A percentile compares a stretch with the other conserved stretches of the same genome.
Conservation (phyloP, 53 echinoderm and acorn worm genomes). For the Paracentrotus lividus region DNA sequence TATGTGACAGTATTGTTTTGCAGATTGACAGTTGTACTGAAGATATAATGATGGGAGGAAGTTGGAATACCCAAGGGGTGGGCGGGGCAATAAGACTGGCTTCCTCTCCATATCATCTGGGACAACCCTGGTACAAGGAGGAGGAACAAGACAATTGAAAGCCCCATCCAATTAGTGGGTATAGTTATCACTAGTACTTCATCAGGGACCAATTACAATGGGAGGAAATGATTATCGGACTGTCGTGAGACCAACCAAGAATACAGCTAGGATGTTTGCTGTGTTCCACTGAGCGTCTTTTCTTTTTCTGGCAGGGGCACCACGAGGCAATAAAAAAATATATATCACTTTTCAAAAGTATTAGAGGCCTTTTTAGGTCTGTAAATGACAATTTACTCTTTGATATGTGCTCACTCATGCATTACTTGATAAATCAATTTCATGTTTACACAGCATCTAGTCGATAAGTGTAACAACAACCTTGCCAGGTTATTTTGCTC, state of each 20-base stretch:
- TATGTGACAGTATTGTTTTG: neutral
- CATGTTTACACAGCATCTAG: too few species aligned
- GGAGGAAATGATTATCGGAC: slow-evolving; percentile 32
- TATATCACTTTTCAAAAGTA: too few species aligned
- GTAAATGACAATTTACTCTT: too few species aligned
- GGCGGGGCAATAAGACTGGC: slow-evolving; percentile 12
- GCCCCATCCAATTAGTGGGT: slow-evolving; percentile 39
- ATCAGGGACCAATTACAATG: neutral
- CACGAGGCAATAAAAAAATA: too few species aligned
- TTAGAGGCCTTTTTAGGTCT: too few species aligned
- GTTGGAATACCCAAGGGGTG: slow-evolving; percentile 17
- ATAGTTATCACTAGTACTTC: neutral
- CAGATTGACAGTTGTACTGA: neutral
- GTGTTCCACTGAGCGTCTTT: too few species aligned
- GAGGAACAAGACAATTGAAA: slow-evolving; percentile 60
- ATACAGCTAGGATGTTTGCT: neutral
- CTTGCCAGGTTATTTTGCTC: too few species aligned
- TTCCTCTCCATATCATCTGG: too few species aligned
- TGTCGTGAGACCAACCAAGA: neutral
- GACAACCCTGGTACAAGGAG: neutral
- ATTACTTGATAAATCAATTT: too few species aligned
- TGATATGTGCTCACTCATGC: too few species aligned
- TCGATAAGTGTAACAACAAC: too few species aligned
- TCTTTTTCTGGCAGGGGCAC: too few species aligned
- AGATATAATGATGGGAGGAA: slow-evolving; percentile 18